These are phyloP conservation scores for Protophormia terraenovae DNA, from an alignment of 2,888 invertebrate genomes.

Conservation along the genomic window DNA sequence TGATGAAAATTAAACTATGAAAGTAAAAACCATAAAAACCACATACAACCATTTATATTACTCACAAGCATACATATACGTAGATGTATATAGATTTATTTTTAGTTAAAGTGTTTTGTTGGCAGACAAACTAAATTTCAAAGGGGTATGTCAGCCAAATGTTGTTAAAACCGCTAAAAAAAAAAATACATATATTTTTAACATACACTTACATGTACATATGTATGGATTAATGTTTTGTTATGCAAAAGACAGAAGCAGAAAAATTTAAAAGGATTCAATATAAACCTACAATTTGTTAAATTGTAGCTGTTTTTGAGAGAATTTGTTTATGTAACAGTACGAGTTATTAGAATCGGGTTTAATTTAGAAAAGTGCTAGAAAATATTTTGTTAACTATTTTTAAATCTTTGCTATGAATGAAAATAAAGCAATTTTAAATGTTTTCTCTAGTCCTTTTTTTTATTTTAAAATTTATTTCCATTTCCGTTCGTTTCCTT, in stretches of 20 bases:
- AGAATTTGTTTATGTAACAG: too few species aligned
- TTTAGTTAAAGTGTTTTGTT: neutral
- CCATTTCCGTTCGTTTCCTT: too few species aligned
- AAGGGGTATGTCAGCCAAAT: neutral
- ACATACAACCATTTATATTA: slow-evolving; percentile 10
- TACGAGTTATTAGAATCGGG: too few species aligned
- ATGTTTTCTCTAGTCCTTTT: too few species aligned
- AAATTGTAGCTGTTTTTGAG: neutral
- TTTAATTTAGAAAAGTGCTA: too few species aligned
- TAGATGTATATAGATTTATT: neutral
- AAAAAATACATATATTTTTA: neutral
- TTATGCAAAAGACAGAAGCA: neutral
- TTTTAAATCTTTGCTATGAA: too few species aligned
- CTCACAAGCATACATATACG: neutral
- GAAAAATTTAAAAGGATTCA: neutral
- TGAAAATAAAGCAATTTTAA: too few species aligned
- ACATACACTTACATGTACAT: neutral
- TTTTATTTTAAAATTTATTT: too few species aligned
- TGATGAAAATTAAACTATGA: slow-evolving; percentile 23
- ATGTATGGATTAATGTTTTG: neutral
- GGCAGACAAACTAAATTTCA: neutral
- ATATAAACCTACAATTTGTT: neutral
- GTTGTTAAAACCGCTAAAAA: slow-evolving; percentile 9
- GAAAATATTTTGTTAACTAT: too few species aligned
- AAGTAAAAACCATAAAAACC: slow-evolving; percentile 12